A percentile compares a stretch with the other conserved stretches of the same genome.
phyloP scores from a whole-genome alignment of 2,888 invertebrate species.

The Rotaria macrura region DNA sequence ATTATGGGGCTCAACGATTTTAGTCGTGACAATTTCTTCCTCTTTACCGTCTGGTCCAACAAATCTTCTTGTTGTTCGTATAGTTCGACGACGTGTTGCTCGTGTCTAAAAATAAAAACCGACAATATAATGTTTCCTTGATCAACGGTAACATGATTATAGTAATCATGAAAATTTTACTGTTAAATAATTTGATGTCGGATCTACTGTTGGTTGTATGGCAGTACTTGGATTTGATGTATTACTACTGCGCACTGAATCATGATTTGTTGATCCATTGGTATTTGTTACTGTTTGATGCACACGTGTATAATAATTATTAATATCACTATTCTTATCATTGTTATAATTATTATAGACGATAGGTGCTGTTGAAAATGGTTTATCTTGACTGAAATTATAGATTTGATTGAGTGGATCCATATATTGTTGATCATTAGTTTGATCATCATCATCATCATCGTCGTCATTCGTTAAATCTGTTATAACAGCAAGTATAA shows the following conservation, averaged over 20 bases:
- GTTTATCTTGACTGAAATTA: not conserved
- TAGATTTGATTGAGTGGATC: not conserved
- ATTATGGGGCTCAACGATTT: slow-evolving; percentile 16
- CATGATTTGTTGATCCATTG: not conserved
- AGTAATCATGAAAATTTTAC: not conserved
- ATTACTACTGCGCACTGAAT: not conserved
- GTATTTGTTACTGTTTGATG: not conserved
- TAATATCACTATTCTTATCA: not conserved
- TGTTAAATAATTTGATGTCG: not conserved
- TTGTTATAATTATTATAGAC: not conserved
- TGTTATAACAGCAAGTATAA: slow-evolving; percentile 21
- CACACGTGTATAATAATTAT: not conserved
- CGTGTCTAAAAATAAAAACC: not conserved
- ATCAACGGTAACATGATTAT: too few species aligned
- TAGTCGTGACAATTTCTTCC: slow-evolving; percentile 8
- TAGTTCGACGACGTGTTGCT: slow-evolving; percentile 16
- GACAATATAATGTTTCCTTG: not conserved
- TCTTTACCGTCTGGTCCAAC: slow-evolving; percentile 1
- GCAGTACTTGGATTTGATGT: not conserved
- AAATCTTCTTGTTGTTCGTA: slow-evolving; percentile 13
- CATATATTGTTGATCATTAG: not conserved
- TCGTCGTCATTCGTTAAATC: slow-evolving; percentile 1
- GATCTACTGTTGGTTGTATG: not conserved
- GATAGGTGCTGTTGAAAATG: not conserved
- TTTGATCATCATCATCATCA: not conserved